Conservation (phyloP, 2,113 vertebrate species). For the Pterocles gutturalis region DNA sequence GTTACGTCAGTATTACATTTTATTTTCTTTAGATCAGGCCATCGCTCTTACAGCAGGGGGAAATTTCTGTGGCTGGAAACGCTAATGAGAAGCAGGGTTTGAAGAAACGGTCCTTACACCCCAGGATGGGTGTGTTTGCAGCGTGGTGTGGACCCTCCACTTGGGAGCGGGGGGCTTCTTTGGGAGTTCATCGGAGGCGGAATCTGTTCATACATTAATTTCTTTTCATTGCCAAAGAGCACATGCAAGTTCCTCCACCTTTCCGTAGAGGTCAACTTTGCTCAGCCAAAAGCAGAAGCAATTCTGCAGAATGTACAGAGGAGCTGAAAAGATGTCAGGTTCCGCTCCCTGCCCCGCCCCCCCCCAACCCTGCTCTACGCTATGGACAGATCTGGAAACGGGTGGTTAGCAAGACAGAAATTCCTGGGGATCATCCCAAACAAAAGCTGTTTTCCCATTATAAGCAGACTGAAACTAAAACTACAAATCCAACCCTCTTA, state of each 20-base stretch:
- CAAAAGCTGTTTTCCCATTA: background rate
- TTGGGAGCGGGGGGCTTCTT: background rate
- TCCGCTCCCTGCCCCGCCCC: too few species aligned
- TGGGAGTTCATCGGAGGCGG: background rate
- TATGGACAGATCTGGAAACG: background rate
- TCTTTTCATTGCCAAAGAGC: background rate
- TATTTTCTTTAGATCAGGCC: background rate
- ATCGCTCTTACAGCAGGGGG: background rate
- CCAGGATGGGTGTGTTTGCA: background rate
- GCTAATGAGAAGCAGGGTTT: background rate
- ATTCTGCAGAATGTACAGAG: background rate
- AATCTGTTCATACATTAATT: background rate
- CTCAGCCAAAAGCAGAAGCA: background rate
- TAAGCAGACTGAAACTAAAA: background rate
- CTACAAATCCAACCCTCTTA: background rate
- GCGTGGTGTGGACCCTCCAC: background rate
- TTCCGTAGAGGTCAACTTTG: background rate
- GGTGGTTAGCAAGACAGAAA: background rate
- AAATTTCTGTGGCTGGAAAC: background rate
- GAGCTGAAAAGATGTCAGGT: background rate
- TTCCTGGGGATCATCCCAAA: constrained; percentile 8
- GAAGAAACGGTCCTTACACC: background rate
- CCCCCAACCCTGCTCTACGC: background rate
- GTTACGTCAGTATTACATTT: background rate
- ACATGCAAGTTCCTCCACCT: background rate